Conservation (phyloP, 2,797 vertebrate genomes). For the Crotalus adamanteus region DNA sequence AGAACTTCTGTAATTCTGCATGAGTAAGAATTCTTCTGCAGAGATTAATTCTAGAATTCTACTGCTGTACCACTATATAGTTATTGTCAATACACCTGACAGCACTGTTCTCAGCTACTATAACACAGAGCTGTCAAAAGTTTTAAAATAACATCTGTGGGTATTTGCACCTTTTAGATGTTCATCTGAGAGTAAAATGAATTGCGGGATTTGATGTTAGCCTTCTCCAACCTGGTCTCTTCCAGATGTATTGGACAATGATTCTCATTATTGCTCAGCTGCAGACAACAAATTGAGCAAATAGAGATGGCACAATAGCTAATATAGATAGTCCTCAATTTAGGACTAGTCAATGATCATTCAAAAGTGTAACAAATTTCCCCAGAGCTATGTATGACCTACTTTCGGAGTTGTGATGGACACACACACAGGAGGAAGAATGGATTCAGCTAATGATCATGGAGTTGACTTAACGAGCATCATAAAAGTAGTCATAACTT, state of each 20-base stretch:
- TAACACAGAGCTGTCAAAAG: not conserved
- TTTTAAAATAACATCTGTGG: not conserved
- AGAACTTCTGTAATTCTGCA: constrained; percentile 26
- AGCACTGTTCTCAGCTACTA: not conserved
- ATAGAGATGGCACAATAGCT: not conserved
- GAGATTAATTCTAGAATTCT: constrained; percentile 6
- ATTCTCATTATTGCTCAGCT: not conserved
- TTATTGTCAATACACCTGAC: not conserved
- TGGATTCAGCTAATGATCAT: not conserved
- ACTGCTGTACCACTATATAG: not conserved
- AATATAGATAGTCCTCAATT: not conserved
- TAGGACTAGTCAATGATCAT: not conserved
- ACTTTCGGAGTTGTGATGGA: not conserved
- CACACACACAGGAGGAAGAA: not conserved
- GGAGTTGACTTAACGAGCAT: not conserved
- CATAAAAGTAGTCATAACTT: not conserved
- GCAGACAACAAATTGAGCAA: not conserved
- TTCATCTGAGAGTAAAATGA: not conserved
- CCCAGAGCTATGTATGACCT: not conserved
- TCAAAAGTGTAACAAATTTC: not conserved
- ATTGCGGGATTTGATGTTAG: not conserved
- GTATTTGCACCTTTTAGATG: not conserved
- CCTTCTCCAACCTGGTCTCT: not conserved
- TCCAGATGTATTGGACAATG: not conserved
- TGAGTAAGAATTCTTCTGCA: constrained; percentile 37